Percentiles rank a stretch among this genome's conserved stretches.
phyloP scores from a whole-genome alignment of 2,888 invertebrate genomes.

The Apodemia duryi region DNA sequence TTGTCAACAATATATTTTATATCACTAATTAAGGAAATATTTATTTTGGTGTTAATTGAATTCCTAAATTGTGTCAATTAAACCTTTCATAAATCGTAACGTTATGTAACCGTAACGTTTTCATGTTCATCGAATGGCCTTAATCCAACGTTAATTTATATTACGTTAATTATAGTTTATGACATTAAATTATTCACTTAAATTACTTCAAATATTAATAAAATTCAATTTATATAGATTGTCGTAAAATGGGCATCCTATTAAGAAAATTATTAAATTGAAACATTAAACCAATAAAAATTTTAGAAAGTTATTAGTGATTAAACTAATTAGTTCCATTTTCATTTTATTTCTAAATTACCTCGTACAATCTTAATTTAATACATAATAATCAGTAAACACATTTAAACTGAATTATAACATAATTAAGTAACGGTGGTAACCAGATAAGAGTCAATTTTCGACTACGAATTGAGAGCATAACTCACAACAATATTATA shows the following conservation, averaged over 20 bases:
- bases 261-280: conserved; percentile 1
- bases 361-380: neutral
- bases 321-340: neutral
- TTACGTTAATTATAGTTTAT: neutral
- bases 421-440: neutral
- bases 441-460: neutral
- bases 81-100: too few species aligned
- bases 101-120: neutral
- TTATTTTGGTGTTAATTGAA: too few species aligned
- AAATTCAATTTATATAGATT: conserved; percentile 2
- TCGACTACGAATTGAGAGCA: neutral
- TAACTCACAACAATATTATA: too few species aligned
- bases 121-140: neutral
- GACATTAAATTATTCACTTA: neutral
- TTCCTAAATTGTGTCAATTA: too few species aligned
- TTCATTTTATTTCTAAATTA: neutral
- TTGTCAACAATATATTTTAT: too few species aligned
- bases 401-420: neutral
- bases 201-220: neutral
- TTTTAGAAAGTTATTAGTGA: conserved; percentile 1
- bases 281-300: conserved; percentile 1
- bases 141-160: neutral
- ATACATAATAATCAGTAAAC: neutral
- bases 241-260: neutral
- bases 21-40: too few species aligned